phyloP scores from a whole-genome alignment of 2,113 vertebrate species.

The Helogale parvula region DNA sequence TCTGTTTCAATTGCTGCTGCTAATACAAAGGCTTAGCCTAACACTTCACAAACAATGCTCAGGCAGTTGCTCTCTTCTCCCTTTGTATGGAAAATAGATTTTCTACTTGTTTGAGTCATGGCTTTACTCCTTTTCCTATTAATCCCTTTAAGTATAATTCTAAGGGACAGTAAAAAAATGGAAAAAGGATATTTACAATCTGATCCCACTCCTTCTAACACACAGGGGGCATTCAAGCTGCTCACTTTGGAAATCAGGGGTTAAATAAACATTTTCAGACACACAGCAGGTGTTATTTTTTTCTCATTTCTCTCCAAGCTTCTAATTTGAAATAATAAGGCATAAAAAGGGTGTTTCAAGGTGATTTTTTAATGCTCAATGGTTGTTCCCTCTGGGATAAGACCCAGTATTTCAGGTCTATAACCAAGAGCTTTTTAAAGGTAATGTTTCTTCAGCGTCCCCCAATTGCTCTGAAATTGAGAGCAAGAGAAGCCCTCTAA shows the following conservation, averaged over 20 bases:
- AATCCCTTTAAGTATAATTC: neutral
- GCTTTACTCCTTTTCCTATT: neutral
- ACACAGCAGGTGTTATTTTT: neutral
- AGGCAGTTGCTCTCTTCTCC: neutral
- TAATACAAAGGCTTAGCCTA: neutral
- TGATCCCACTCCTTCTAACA: neutral
- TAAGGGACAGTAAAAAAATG: neutral
- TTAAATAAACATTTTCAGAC: neutral
- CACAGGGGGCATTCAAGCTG: rapidly evolving
- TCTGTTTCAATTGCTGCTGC: neutral
- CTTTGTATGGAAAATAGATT: neutral
- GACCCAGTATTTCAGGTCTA: neutral
- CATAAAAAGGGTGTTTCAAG: neutral
- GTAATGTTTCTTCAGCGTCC: neutral
- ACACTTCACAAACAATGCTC: neutral
- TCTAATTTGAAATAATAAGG: constrained; percentile 34
- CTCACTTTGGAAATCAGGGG: neutral
- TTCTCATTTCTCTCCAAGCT: neutral
- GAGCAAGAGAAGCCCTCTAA: neutral
- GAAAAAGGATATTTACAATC: neutral
- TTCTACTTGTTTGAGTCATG: neutral
- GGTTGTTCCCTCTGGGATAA: neutral
- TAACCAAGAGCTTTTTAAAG: neutral
- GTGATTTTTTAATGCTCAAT: constrained; percentile 21
- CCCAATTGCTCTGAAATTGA: neutral